phyloP scores from a whole-genome alignment of 2,113 vertebrate species.

The Pseudorasbora parva region DNA sequence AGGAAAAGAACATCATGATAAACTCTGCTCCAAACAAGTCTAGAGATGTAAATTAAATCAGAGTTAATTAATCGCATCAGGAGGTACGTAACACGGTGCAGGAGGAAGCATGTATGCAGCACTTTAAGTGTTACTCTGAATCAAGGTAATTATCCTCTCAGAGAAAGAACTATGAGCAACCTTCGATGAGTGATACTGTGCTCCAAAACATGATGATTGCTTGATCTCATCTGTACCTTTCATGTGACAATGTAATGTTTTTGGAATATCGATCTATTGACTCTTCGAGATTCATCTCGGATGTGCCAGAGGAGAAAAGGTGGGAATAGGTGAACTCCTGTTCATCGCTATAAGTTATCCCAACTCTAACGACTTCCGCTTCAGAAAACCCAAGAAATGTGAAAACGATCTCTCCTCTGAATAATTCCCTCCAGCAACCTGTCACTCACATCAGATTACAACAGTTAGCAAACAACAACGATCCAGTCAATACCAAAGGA shows the following conservation, averaged over 20 bases:
- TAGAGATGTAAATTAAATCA: neutral
- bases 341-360: too few relatives aligned
- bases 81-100: neutral
- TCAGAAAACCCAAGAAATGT: too few relatives aligned
- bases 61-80: conserved; percentile 4
- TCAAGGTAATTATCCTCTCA: conserved; percentile 31
- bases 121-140: conserved; percentile 20
- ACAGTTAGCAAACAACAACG: neutral
- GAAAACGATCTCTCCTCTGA: too few relatives aligned
- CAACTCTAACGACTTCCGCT: too few relatives aligned
- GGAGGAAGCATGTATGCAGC: neutral
- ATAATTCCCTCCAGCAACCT: neutral
- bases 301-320: too few relatives aligned
- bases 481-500: neutral
- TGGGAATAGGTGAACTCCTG: too few relatives aligned
- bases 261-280: neutral
- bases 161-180: neutral
- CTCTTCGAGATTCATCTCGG: neutral
- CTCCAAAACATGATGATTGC: neutral
- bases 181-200: neutral
- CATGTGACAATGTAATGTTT: neutral
- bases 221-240: neutral
- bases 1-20: neutral
- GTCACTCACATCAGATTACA: neutral
- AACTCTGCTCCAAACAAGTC: conserved; percentile 5